Evolutionary conservation across 2,797 vertebrate genomes (phyloP).

Genomic region (Apogon hyalosoma): DNA sequence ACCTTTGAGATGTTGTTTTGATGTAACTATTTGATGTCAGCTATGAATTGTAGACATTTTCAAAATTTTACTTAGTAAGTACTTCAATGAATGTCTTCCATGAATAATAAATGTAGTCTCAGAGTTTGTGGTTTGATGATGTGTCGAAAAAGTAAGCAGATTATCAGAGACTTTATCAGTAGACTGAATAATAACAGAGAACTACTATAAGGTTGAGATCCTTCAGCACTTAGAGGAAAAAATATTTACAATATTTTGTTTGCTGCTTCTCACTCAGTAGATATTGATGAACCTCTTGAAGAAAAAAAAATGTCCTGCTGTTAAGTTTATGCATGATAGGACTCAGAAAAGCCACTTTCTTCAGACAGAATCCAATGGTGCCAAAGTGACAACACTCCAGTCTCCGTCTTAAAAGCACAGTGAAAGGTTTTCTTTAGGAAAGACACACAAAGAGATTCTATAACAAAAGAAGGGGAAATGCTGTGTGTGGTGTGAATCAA

Average conservation of each 20-base stretch:
- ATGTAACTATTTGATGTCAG: conserved; percentile 73
- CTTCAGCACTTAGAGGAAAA: conserved; percentile 6
- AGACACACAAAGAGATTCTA: conserved; percentile 15
- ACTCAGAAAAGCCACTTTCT: conserved; percentile 27
- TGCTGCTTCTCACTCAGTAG: neutral
- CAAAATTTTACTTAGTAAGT: conserved; percentile 59
- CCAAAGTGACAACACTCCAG: neutral
- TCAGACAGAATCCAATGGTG: conserved; percentile 19
- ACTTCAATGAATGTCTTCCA: conserved; percentile 69
- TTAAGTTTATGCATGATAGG: conserved; percentile 25
- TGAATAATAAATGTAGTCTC: conserved; percentile 71
- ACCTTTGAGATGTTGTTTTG: conserved; percentile 76
- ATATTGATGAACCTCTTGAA: conserved; percentile 9
- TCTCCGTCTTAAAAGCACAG: conserved; percentile 13
- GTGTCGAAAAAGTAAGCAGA: conserved; percentile 35
- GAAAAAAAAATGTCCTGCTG: conserved; percentile 7
- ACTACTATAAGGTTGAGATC: conserved; percentile 3
- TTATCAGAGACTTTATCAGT: conserved; percentile 30
- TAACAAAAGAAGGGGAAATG: conserved; percentile 10
- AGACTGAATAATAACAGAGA: conserved; percentile 3
- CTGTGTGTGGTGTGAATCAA: neutral
- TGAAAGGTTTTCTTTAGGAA: conserved; percentile 22
- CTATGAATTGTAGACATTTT: conserved; percentile 69
- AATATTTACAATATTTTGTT: conserved; percentile 4
- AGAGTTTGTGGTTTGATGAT: conserved; percentile 37